phyloP scores from a whole-genome alignment of 2,797 vertebrate species.

The Scolopax bukidnonensis region DNA sequence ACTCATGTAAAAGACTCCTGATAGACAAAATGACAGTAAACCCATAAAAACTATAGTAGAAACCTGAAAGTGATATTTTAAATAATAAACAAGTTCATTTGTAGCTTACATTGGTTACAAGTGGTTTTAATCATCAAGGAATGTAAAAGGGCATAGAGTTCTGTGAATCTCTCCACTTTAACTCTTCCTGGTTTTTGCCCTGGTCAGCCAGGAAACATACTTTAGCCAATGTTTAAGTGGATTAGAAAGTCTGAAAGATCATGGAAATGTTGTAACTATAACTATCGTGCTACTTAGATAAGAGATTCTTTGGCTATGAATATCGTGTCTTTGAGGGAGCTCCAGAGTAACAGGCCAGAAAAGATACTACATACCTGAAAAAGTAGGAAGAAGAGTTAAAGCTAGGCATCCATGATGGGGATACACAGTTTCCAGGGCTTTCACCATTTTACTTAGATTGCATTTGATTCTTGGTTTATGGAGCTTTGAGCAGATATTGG shows the following conservation, averaged over 20 bases:
- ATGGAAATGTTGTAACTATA: neutral
- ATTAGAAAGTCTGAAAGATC: neutral
- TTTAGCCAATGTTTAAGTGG: neutral
- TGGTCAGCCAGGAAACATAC: neutral
- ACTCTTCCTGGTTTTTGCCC: neutral
- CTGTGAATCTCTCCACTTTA: neutral
- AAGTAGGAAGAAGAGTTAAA: neutral
- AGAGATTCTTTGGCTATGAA: neutral
- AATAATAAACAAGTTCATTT: neutral
- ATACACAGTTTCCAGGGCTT: neutral
- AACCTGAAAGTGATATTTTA: neutral
- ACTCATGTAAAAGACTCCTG: neutral
- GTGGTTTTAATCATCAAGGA: neutral
- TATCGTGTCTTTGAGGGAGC: neutral
- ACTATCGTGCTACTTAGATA: neutral
- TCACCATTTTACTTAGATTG: neutral
- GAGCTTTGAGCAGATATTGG: neutral
- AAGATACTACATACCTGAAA: neutral
- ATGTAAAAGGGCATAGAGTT: neutral
- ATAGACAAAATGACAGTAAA: neutral
- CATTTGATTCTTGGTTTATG: neutral
- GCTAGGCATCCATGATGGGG: neutral
- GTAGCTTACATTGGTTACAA: neutral
- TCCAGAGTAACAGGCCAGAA: neutral
- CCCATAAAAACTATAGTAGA: neutral